Evolutionary conservation across 2,113 vertebrate species (phyloP).

Genomic region (Eira barbara): DNA sequence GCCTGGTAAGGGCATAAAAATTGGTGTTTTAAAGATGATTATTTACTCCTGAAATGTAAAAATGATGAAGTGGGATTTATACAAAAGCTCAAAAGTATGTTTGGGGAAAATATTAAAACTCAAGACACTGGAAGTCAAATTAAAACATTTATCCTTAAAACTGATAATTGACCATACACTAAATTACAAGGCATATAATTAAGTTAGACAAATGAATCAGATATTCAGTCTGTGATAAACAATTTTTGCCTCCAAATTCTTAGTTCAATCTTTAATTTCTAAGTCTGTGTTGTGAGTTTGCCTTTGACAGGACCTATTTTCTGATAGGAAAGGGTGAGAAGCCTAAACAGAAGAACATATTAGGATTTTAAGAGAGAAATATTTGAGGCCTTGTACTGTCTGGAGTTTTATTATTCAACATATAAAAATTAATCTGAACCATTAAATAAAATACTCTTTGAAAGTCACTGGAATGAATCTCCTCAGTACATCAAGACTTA

Average conservation of each 20-base stretch:
- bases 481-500: background rate
- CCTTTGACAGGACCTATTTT: background rate
- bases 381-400: background rate
- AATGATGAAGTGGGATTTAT: background rate
- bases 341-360: background rate
- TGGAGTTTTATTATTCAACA: conserved; percentile 23
- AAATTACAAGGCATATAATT: background rate
- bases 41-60: background rate
- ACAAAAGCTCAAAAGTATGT: background rate
- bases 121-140: background rate
- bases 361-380: conserved; percentile 33
- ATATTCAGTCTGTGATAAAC: background rate
- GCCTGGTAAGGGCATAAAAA: background rate
- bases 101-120: background rate
- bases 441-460: conserved; percentile 6
- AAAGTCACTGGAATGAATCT: background rate
- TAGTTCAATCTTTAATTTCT: background rate
- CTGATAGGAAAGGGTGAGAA: background rate
- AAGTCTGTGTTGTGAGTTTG: background rate
- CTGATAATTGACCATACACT: background rate
- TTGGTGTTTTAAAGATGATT: background rate
- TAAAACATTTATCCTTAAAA: conserved; percentile 19
- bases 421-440: conserved; percentile 23
- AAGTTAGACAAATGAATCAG: conserved; percentile 9
- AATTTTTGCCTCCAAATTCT: conserved; percentile 7